Evolutionary conservation across 2,797 vertebrate species (phyloP).

Genomic region (Forpus xanthops): DNA sequence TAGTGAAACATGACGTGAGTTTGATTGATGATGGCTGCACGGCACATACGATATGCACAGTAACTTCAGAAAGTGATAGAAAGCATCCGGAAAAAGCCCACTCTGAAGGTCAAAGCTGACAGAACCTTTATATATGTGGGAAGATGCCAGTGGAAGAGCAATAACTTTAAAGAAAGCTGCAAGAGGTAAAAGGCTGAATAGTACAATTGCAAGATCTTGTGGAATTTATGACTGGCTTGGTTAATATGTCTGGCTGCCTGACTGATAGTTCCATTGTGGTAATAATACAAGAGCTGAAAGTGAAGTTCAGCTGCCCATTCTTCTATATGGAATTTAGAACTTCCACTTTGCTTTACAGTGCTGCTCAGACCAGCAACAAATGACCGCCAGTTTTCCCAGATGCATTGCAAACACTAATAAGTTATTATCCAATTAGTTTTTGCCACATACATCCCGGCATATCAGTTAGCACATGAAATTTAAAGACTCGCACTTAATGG

Average conservation of each 20-base stretch:
- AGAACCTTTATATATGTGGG: conserved; percentile 19
- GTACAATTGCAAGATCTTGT: conserved; percentile 2
- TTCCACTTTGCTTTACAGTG: conserved; percentile 30
- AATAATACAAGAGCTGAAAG: conserved; percentile 74
- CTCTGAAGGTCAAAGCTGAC: conserved; percentile 53
- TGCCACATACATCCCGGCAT: conserved; percentile 4
- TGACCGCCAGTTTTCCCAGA: conserved; percentile 27
- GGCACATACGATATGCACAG: neutral
- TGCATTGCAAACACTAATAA: conserved; percentile 32
- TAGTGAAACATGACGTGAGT: neutral
- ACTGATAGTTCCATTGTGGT: conserved; percentile 78
- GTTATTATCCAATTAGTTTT: conserved; percentile 55
- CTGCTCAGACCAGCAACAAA: conserved; percentile 19
- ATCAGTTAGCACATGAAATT: neutral
- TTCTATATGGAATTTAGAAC: conserved; percentile 60
- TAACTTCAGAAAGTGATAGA: conserved; percentile 23
- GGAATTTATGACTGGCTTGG: conserved; percentile 45
- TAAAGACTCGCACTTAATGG: conserved; percentile 7
- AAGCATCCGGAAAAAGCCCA: conserved; percentile 6
- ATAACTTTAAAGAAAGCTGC: conserved; percentile 42
- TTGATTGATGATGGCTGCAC: neutral
- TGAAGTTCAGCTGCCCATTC: conserved; percentile 78
- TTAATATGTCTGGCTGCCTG: conserved; percentile 72
- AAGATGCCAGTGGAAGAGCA: conserved; percentile 21
- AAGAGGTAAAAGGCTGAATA: conserved; percentile 36